Base-by-base conservation (phyloP, 2,113 vertebrate species). In the Ciconia boyciana region DNA sequence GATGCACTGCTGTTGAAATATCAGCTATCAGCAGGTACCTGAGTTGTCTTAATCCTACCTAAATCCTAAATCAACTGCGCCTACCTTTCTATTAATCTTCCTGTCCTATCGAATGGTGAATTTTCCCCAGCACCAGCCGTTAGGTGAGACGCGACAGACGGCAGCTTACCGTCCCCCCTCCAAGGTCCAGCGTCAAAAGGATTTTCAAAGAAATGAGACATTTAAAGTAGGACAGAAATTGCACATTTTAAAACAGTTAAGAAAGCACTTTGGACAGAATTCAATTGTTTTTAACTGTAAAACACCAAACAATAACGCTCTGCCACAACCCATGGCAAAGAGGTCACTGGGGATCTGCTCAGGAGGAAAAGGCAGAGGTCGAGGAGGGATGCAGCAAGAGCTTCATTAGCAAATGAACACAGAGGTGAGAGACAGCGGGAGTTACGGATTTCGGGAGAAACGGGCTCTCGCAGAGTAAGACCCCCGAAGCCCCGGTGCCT, bases 1-100 rank as follows among this genome's bases (percentile, higher is more conserved):
- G 81, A 90, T 16, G 68, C 68, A 48, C 64, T n/a, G 78, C 94
- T 74, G 78, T 34, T 51, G 94, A 83, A 94, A 94, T 95, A 95
- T 62, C 95, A 95, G 91, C 91, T 91, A 91, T 74, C 96, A 89
- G 96, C 96, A 96, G 95, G 93, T 78, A 97, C 89, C 96, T 25
- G 84, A 77, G 81, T 83, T 66, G 66, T 31, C 75, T 95, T 95
- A 97, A 97, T 96, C 97, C 96, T 62, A 39, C 93, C 93, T 90
- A 96, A 96, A 93, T 87, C 95, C 94, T 48, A 77, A 82, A 70
- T 74, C 95, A 58, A 16, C 87, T 77, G 94, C 0, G 39, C 83
- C 85, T 46, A 61, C 89, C 52, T 83, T 61, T 12, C 87, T 48
- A 24, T 22, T 95, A 87, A 97, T 96, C 95, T 92, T 25, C 83